phyloP scores from a whole-genome alignment of 2,113 vertebrate species.

The Galemys pyrenaicus region DNA sequence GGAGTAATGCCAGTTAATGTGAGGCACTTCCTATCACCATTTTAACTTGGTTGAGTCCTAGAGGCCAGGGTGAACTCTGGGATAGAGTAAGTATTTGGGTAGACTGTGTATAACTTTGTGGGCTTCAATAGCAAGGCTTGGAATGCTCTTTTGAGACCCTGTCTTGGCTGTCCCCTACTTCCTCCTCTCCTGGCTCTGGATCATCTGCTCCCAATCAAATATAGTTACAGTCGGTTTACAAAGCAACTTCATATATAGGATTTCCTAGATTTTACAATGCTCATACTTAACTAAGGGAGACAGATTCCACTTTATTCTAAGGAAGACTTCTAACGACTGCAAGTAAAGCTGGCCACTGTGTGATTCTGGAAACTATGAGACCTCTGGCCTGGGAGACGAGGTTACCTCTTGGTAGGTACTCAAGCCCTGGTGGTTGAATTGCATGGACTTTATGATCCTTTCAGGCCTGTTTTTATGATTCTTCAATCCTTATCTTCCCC shows the following conservation, averaged over 20 bases:
- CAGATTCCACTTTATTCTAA: neutral
- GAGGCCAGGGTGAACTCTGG: neutral
- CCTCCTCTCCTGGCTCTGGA: neutral
- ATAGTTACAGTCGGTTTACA: neutral
- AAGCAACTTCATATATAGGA: neutral
- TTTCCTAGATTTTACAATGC: neutral
- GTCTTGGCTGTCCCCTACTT: neutral
- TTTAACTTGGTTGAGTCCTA: neutral
- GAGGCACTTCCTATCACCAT: neutral
- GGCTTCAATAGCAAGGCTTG: neutral
- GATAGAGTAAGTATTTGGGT: too few species aligned
- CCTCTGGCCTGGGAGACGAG: neutral
- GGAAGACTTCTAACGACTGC: neutral
- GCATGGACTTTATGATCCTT: neutral
- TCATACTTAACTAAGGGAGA: neutral
- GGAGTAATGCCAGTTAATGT: neutral
- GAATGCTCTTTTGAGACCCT: neutral
- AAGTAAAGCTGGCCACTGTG: neutral
- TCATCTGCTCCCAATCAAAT: neutral
- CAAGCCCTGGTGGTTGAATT: neutral
- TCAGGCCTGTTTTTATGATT: constrained; percentile 17
- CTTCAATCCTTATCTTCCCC: constrained; percentile 7
- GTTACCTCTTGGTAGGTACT: neutral
- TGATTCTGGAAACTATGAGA: neutral
- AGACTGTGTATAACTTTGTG: neutral